Base-by-base conservation (phyloP, 2,113 vertebrate species). In the Nematolebias whitei region DNA sequence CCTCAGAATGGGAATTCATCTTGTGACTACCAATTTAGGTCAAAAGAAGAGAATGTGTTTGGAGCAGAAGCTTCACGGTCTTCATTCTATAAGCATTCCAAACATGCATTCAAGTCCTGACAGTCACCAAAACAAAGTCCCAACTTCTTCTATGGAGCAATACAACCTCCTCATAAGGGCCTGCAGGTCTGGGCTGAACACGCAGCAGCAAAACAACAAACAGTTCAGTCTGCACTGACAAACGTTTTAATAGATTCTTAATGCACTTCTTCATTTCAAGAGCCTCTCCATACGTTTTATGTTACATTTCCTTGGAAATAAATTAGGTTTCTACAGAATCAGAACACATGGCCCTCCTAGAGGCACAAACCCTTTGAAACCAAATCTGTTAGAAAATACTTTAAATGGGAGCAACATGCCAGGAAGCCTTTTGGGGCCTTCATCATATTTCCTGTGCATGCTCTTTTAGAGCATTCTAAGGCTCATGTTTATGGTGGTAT, bases 21-120 rank as follows among this genome's bases (percentile, higher is more conserved):
- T 76, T 68, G 78, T 9, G 79, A 87, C 76, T 87, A 82, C 84
- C 81, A 83, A 83, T 80, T 88, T 80, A 76, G 86, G 87, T 86
- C 84, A 87, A 74, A 64, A 32, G 55, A 68, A 35, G 59, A 47
- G 74, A 69, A 84, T 58, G 76, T 39, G 64, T 50, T 44, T 26
- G 39, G 69, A 63, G 56, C 24, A 41, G 65, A 43, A 57, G 63
- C 72, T 79, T 67, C 35, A 66, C 12, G 23, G n/a, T 43, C 24
- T 41, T 68, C 32, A 48, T 57, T 66, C 56, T 68, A 63, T 55
- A 41, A 61, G 19, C 44, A 71, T 64, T 67, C 52, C 53, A 82
- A 67, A 82, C 50, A 81, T 73, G 54, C 22, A 63, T 50, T 32
- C 47, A 47, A 38, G 63, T 52, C 22, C 35, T 73, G 55, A 57